phyloP scores from a whole-genome alignment of 2,797 vertebrate species.

The Chromobotia macracanthus region DNA sequence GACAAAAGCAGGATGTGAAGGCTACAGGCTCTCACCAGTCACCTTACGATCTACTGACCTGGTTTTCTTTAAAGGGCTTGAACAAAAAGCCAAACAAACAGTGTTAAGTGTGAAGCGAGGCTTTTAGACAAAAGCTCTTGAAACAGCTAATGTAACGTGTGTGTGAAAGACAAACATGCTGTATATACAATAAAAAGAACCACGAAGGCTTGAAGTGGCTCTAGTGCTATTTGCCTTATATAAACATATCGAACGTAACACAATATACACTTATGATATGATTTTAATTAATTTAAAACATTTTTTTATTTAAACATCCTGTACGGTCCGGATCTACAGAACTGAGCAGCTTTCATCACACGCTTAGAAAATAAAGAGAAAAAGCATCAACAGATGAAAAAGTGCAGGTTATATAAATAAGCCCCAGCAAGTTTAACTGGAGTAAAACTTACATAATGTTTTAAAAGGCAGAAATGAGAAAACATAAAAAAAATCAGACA shows the following conservation, averaged over 20 bases:
- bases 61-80: not conserved
- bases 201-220: not conserved
- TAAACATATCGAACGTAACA: not conserved
- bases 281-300: not conserved
- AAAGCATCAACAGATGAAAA: no score
- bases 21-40: not conserved
- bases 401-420: no score
- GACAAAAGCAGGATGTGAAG: not conserved
- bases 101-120: not conserved
- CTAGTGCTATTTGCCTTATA: not conserved
- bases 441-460: no score
- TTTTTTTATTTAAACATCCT: no score
- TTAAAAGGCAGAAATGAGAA: no score
- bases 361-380: no score
- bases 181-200: not conserved
- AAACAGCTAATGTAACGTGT: not conserved
- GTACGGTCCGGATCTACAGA: no score
- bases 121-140: conserved; percentile 1
- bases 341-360: no score
- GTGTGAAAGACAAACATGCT: not conserved
- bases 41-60: not conserved
- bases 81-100: not conserved
- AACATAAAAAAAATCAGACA: no score
- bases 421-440: no score
- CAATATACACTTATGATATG: not conserved